Conservation (phyloP, 1,140 invertebrate genomes). For the Homarus americanus region DNA sequence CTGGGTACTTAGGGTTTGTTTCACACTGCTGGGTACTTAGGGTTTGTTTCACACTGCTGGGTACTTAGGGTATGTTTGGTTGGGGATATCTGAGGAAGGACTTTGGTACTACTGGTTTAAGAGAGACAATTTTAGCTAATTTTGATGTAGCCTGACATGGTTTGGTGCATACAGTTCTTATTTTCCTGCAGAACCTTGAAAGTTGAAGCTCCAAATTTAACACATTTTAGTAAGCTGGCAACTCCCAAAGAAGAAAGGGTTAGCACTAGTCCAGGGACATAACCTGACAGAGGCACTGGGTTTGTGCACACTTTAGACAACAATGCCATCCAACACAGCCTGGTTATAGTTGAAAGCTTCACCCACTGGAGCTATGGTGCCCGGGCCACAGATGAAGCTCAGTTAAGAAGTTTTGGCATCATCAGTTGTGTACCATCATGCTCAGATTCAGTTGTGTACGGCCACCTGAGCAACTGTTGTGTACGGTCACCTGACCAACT, state of each 20-base stretch:
- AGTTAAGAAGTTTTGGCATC: background rate
- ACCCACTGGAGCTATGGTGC: too few species aligned
- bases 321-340: background rate
- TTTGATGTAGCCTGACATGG: background rate
- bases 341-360: too few species aligned
- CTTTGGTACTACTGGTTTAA: background rate
- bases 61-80: conserved; percentile 4
- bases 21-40: conserved; percentile 7
- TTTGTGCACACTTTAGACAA: background rate
- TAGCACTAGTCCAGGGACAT: background rate
- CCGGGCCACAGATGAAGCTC: background rate
- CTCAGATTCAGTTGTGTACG: background rate
- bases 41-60: conserved; percentile 12
- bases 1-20: too few species aligned
- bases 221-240: background rate
- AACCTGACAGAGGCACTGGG: background rate
- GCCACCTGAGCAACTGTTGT: too few species aligned
- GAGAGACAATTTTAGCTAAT: background rate
- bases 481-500: background rate
- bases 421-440: background rate
- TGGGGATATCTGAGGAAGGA: conserved; percentile 27
- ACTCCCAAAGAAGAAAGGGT: background rate
- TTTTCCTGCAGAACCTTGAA: background rate
- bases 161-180: background rate
- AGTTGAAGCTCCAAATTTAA: background rate